Evolutionary conservation across 2,888 invertebrate genomes (phyloP), one percentile per base, ranked within the genome.

Genomic region (Drosophila subquinaria): DNA sequence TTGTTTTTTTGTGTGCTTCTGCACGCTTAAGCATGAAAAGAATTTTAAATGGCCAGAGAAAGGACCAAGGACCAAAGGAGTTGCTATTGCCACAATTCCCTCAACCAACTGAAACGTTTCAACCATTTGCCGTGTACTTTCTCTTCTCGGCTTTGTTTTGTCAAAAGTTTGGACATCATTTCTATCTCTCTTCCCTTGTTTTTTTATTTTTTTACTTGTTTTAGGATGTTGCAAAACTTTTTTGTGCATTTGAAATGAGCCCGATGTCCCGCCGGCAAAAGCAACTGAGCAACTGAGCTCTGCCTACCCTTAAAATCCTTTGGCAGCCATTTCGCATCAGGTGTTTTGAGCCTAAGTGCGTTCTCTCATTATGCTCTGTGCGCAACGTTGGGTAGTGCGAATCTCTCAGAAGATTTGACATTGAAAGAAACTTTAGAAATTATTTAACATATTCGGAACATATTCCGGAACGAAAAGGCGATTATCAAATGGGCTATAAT

Each of bases 21-120:
- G 85, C 72, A 74, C 78, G 80, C 79, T 90, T 88, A 76, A 78
- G 79, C 87, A 85, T 90, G 88, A 89, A 90, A 87, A 73, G 90
- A 88, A 89, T 88, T 89, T 86, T 86, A 82, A 83, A 86, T 76
- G 70, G 71, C 73, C 69, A 62, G 33, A 15, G 40, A 69, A 79
- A 69, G 60, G 51, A 64, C 51, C 52, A 33, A 27, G 15, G 40
- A 56, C 65, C 50, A 23, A 36, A 84, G 70, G 73, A 81, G 73
- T 75, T 67, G 70, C 61, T 63, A 40, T 63, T 55, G 71, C 57
- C 57, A 60, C 56, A 55, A 60, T 59, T 60, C 56, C 60, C 57
- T 74, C 66, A 66, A 33, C 36, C 57, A 47, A 20, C 51, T 61
- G 42, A 56, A 72, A 66, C 48, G 59, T 65, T 73, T 56, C 56